Evolutionary conservation across 1,140 invertebrate genomes (phyloP).

Genomic region (Aphidius ervi): DNA sequence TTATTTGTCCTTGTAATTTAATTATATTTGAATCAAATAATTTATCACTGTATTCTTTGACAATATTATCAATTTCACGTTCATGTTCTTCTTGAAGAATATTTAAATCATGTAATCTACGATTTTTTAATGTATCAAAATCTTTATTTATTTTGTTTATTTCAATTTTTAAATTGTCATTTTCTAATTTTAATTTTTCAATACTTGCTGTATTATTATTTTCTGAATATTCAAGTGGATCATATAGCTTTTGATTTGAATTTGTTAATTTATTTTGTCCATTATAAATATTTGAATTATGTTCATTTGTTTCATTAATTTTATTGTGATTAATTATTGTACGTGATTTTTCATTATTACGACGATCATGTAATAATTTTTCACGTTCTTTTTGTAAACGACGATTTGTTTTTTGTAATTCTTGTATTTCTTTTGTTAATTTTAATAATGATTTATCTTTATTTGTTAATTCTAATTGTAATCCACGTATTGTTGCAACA

Average conservation of each 20-base stretch:
- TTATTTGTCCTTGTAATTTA: slow-evolving; percentile 50
- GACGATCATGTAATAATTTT: slow-evolving; percentile 49
- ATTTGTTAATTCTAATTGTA: slow-evolving; percentile 66
- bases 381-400: slow-evolving; percentile 72
- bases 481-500: slow-evolving; percentile 70
- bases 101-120: slow-evolving; percentile 72
- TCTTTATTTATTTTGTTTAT: slow-evolving; percentile 60
- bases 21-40: slow-evolving; percentile 47
- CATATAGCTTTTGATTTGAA: slow-evolving; percentile 47
- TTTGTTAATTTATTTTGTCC: slow-evolving; percentile 47
- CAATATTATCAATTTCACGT: slow-evolving; percentile 59
- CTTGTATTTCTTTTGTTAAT: slow-evolving; percentile 68
- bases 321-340: neutral
- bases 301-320: slow-evolving; percentile 38
- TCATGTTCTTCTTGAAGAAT: slow-evolving; percentile 73
- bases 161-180: slow-evolving; percentile 59
- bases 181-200: slow-evolving; percentile 55
- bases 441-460: slow-evolving; percentile 69
- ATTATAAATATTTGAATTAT: slow-evolving; percentile 50
- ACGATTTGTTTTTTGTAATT: slow-evolving; percentile 67
- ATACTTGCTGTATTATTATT: slow-evolving; percentile 42
- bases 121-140: slow-evolving; percentile 67
- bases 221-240: slow-evolving; percentile 52
- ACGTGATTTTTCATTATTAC: slow-evolving; percentile 35
- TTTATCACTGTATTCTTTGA: slow-evolving; percentile 50